Evolutionary conservation across 2,888 invertebrate genomes (phyloP), one percentile per base, ranked within the genome.

Genomic region (Teinopalpus imperialis): DNA sequence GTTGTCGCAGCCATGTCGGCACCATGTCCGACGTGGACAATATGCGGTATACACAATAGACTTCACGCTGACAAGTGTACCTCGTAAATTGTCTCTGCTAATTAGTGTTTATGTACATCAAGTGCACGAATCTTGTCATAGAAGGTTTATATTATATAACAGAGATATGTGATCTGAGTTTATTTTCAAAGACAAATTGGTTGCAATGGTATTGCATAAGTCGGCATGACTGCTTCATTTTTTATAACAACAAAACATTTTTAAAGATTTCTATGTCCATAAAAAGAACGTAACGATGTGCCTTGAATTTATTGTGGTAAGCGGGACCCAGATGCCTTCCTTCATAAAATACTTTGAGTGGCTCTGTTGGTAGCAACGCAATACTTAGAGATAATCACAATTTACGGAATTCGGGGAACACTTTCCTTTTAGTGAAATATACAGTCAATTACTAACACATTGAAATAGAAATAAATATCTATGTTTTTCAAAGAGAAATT

Each of bases 351-450:
- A 83, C 76, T 69, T 75, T 69, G 77, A 86, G 85, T 81, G 81
- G 79, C 74, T 75, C 76, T 78, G 76, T 73, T 76, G 72, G 74
- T 78, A 77, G 68, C 76, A 70, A 69, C 70, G 74, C 66, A 73
- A 68, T 82, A 82, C 85, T 87, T 80, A 81, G 81, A 85, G 82
- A 82, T 88, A 87, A 88, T 87, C 83, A 83, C 79, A 82, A 88
- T 87, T 88, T 88, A 87, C 86, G 73, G 74, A 67, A 66, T 70
- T 72, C 78, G 20, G 10, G 3, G 10, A 34, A 12, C 4, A 13
- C 29, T 16, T 16, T 4, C 16, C 16, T 16, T 16, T 16, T 16
- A 4, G 16, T 16, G 16, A 16, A 16, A 16, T 16, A 16, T 16
- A 16, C 16, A 4, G 4, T 3, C 16, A 4, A 16, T 16, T 16